Base-by-base conservation (phyloP, 2,888 invertebrate species). In the Lysandra coridon region DNA sequence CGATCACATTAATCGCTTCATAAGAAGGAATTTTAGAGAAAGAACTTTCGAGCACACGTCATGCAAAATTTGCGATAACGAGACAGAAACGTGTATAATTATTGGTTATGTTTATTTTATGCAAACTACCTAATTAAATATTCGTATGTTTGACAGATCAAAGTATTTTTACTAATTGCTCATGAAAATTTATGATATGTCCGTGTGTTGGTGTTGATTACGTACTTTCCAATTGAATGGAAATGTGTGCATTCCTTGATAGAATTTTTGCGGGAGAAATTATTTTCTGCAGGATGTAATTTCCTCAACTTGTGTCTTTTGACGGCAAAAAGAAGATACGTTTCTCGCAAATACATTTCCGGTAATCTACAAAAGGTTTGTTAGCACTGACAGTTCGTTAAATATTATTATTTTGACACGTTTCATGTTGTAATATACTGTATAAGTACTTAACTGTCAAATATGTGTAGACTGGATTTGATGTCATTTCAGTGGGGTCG, bases 51-150 rank as follows among this genome's bases (percentile, higher is more conserved):
- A 23, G 37, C 7, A 74, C 5, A 69, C 12, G 23, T 23, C 23
- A 69, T 17, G 69, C 33, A 33, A 37, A 69, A 64, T 23, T 37
- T 37, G 69, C 69, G 74, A 74, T 74, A 74, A 10, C 74, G 17
- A 37, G 74, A 74, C 74, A 74, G n/a, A 40, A 44, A 74, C n/a
- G 7, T 74, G 44, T 74, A n/a, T 69, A 69, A 69, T 69, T 37
- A 69, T 37, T 44, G 44, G 74, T 74, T 44, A 74, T 74, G 74
- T 74, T 74, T 74, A 30, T 74, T 74, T 74, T 74, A 74, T 74
- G 74, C 44, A 44, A 74, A 74, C 17, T 23, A 33, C 17, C 37
- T 69, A 5, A 69, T 33, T 69, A 37, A 37, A 33, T 69, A 69
- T 69, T 44, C 44, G 74, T 44, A 44, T 74, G 40, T 74, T 74